A percentile compares a stretch with the other conserved stretches of the same genome.
phyloP scores from a whole-genome alignment of 2,113 vertebrate species.

The Pampusana beccarii region DNA sequence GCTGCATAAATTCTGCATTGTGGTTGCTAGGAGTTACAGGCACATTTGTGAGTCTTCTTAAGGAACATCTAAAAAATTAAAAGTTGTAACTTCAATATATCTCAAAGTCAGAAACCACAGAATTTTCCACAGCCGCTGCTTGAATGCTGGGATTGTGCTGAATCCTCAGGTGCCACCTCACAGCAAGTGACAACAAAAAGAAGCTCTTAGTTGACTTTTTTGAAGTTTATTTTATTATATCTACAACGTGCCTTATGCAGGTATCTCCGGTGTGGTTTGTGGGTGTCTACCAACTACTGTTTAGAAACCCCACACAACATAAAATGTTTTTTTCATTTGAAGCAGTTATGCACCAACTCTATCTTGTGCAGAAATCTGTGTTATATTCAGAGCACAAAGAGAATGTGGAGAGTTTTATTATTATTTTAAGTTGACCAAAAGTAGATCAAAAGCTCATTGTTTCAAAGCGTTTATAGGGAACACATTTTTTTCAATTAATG shows the following conservation, averaged over 20 bases:
- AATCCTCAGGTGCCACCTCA: not conserved
- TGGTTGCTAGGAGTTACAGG: not conserved
- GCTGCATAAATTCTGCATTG: not conserved
- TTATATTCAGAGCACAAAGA: not conserved
- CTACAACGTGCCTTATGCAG: not conserved
- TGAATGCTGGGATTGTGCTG: not conserved
- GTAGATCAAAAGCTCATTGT: conserved; percentile 40
- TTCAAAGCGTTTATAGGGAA: conserved; percentile 26
- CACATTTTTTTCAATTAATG: conserved; percentile 58
- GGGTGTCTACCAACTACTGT: not conserved
- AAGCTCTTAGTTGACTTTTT: not conserved
- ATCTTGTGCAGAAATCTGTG: not conserved
- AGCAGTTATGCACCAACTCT: not conserved
- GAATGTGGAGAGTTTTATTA: conserved; percentile 10
- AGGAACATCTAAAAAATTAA: not conserved
- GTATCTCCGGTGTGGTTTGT: not conserved
- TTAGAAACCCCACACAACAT: not conserved
- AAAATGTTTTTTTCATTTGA: not conserved
- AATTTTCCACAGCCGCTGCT: not conserved
- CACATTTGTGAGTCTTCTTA: not conserved
- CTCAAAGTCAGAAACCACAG: not conserved
- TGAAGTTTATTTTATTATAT: not conserved
- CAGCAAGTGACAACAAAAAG: not conserved
- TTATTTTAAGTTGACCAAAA: conserved; percentile 28
- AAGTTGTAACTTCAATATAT: not conserved